Conservation (phyloP, 2,888 invertebrate genomes). For the Euzetes globulus region DNA sequence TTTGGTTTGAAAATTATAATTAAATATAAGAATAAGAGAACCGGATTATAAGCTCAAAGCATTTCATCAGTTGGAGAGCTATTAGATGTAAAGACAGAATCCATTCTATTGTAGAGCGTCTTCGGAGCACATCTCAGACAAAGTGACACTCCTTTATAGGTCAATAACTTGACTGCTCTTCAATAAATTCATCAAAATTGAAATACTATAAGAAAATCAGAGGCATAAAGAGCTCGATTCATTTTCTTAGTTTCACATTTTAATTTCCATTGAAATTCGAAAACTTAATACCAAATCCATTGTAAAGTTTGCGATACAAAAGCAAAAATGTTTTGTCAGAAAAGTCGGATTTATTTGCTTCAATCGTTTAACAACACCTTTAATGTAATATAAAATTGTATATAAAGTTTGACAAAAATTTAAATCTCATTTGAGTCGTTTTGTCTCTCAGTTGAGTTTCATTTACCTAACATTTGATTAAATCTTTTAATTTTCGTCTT, state of each 20-base stretch:
- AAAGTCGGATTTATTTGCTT: conserved; percentile 4
- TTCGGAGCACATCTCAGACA: conserved; percentile 3
- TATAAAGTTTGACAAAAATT: neutral
- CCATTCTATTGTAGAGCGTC: neutral
- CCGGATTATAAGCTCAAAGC: neutral
- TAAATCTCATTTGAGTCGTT: neutral
- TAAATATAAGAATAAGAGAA: neutral
- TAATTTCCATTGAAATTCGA: neutral
- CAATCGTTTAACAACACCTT: conserved; percentile 8
- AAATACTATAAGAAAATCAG: neutral
- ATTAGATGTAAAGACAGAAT: neutral
- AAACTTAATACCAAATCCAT: neutral
- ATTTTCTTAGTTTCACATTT: conserved; percentile 21
- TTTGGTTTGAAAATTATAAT: too few species aligned
- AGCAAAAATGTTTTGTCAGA: neutral
- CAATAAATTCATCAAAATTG: neutral
- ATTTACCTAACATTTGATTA: neutral
- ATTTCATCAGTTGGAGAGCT: too few species aligned
- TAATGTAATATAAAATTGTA: neutral
- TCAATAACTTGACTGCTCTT: conserved; percentile 26
- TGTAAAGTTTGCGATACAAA: neutral
- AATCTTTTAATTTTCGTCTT: neutral
- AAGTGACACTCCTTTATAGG: neutral
- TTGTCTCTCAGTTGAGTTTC: neutral
- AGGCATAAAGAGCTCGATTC: neutral